Conservation (phyloP, 2,888 invertebrate genomes). For the Cetonia aurata region DNA sequence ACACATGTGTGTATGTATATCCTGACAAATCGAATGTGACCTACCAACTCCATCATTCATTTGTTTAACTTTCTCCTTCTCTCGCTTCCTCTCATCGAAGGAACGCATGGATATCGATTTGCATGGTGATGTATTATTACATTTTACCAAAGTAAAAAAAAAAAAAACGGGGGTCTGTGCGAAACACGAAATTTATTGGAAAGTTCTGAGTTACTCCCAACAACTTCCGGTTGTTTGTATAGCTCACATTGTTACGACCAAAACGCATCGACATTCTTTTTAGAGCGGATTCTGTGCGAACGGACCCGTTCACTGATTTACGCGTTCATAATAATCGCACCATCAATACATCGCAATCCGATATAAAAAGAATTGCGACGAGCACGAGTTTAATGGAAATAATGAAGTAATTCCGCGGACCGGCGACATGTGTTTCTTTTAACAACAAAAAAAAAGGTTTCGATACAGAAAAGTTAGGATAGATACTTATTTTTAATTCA, state of each 20-base stretch:
- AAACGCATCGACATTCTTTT: background rate
- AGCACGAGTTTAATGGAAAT: too few species aligned
- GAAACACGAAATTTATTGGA: constrained; percentile 17
- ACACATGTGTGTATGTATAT: too few species aligned
- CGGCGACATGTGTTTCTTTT: too few species aligned
- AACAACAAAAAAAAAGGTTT: too few species aligned
- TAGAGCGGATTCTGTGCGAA: constrained; percentile 6
- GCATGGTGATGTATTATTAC: background rate
- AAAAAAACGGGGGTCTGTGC: background rate
- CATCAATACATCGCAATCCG: too few species aligned
- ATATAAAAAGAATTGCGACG: too few species aligned
- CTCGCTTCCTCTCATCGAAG: background rate
- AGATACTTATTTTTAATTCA: too few species aligned
- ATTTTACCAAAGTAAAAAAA: background rate
- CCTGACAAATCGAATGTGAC: background rate
- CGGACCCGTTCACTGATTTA: constrained; percentile 4
- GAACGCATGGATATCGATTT: constrained; percentile 1
- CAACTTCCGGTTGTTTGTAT: constrained; percentile 11
- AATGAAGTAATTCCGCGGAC: too few species aligned
- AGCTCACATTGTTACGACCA: background rate
- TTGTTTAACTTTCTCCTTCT: background rate
- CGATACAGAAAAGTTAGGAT: too few species aligned
- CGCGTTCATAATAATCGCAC: background rate
- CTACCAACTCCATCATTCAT: background rate
- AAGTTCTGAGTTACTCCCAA: constrained; percentile 3